These are phyloP conservation scores for Sciurus carolinensis DNA, from an alignment of 2,797 vertebrate species.

Conservation along the genomic window DNA sequence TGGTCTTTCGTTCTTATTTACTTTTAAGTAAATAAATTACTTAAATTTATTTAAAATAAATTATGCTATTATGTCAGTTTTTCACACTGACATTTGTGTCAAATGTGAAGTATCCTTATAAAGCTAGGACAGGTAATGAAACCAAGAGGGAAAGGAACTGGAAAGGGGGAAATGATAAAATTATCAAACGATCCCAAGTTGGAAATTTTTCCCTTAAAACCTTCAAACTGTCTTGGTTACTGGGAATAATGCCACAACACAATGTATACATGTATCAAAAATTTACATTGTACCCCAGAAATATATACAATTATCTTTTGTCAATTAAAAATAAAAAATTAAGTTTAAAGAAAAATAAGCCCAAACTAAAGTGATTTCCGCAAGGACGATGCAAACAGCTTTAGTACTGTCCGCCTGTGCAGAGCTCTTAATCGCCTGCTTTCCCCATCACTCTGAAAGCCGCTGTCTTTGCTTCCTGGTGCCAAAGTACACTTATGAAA, in stretches of 20 bases:
- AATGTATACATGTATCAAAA: neutral
- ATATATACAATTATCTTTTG: neutral
- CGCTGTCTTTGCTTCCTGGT: neutral
- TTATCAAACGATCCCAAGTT: conserved; percentile 16
- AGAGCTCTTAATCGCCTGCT: neutral
- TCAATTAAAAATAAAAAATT: neutral
- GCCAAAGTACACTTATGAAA: conserved; percentile 35
- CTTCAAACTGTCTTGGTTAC: neutral
- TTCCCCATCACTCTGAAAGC: conserved; percentile 34
- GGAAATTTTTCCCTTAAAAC: neutral
- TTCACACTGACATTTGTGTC: neutral
- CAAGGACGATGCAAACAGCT: neutral
- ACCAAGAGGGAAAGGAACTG: conserved; percentile 3
- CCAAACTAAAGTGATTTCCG: neutral
- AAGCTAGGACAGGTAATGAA: neutral
- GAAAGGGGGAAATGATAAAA: neutral
- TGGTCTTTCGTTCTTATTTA: neutral
- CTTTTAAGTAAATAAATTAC: neutral
- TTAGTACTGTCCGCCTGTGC: neutral
- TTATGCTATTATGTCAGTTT: neutral
- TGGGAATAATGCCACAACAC: neutral
- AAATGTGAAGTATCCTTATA: neutral
- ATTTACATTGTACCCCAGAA: neutral
- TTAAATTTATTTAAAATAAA: conserved; percentile 47
- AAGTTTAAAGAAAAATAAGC: neutral